These are phyloP conservation scores for Adela reaumurella DNA, from an alignment of 2,888 invertebrate species.

Conservation along the genomic window DNA sequence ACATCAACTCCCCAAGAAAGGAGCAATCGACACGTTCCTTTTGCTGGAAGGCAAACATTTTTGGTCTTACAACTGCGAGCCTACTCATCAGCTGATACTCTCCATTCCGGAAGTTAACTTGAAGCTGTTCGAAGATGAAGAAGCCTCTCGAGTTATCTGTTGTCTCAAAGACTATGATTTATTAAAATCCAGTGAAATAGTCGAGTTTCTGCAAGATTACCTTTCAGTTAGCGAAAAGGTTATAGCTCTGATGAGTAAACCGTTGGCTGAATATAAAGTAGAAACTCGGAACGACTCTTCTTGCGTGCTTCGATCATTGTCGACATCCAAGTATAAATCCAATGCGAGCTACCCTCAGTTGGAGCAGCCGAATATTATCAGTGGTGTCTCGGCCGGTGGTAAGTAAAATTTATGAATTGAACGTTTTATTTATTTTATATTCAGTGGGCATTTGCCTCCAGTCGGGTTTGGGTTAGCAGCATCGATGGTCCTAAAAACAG, in stretches of 20 bases:
- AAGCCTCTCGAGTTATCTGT: slow-evolving; percentile 27
- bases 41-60: slow-evolving; percentile 41
- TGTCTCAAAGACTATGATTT: slow-evolving; percentile 34
- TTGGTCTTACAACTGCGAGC: slow-evolving; percentile 21
- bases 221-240: slow-evolving; percentile 25
- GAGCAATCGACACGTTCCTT: slow-evolving; percentile 25
- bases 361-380: slow-evolving; percentile 48
- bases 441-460: too few species aligned
- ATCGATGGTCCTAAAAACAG: too few species aligned
- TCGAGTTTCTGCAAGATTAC: slow-evolving; percentile 28
- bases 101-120: slow-evolving; percentile 26
- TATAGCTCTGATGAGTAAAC: slow-evolving; percentile 30
- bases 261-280: slow-evolving; percentile 36
- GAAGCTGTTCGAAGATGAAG: slow-evolving; percentile 24
- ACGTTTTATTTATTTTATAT: not conserved
- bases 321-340: slow-evolving; percentile 18
- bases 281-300: slow-evolving; percentile 17
- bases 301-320: slow-evolving; percentile 28
- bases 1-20: slow-evolving; percentile 16
- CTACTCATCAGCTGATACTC: slow-evolving; percentile 23
- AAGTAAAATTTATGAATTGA: slow-evolving; percentile 13
- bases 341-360: slow-evolving; percentile 24
- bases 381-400: slow-evolving; percentile 48
- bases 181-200: slow-evolving; percentile 32
- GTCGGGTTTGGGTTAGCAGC: too few species aligned